Evolutionary conservation across 2,113 vertebrate species (phyloP).

Genomic region (Cranoglanis bouderius): DNA sequence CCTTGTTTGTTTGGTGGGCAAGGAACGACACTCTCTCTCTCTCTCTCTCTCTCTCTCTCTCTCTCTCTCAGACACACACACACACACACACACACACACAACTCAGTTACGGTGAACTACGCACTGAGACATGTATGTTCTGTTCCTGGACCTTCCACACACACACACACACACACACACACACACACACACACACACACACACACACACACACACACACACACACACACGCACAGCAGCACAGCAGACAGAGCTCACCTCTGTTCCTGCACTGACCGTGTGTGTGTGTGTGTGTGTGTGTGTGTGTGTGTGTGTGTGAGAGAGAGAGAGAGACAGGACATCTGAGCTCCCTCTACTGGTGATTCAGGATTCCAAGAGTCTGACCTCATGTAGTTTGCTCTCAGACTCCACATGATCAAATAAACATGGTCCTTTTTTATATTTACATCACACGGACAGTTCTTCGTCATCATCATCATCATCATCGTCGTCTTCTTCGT

Average conservation of each 20-base stretch:
- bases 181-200: constrained; percentile 53
- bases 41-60: neutral
- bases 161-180: constrained; percentile 57
- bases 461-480: no score
- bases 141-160: constrained; percentile 60
- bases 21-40: constrained; percentile 28
- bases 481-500: no score
- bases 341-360: constrained; percentile 38
- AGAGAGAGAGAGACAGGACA: neutral
- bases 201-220: constrained; percentile 47
- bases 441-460: neutral
- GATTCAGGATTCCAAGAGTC: neutral
- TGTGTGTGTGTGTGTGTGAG: neutral
- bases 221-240: constrained; percentile 44
- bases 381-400: neutral
- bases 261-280: constrained; percentile 64
- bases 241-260: constrained; percentile 61
- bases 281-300: constrained; percentile 2
- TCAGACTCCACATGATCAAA: neutral
- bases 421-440: neutral
- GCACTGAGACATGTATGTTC: constrained; percentile 73
- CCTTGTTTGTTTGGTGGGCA: constrained; percentile 75
- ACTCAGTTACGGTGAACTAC: constrained; percentile 20
- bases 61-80: neutral
- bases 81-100: constrained; percentile 15